phyloP scores from a whole-genome alignment of 2,888 invertebrate species.

The Cataglyphis cursor region DNA sequence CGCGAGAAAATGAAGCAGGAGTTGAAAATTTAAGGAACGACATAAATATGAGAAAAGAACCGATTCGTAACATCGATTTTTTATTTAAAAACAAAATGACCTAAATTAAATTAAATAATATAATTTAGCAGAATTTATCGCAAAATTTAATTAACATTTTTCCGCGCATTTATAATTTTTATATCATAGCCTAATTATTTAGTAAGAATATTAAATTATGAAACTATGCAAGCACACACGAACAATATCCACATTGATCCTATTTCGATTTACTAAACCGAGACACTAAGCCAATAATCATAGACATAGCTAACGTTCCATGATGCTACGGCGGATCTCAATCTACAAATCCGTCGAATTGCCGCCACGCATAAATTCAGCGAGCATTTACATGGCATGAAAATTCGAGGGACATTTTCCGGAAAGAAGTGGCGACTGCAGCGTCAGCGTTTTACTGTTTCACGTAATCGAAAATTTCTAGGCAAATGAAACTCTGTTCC shows the following conservation, averaged over 20 bases:
- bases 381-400: conserved; percentile 24
- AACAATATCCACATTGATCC: conserved; percentile 38
- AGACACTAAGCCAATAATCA: conserved; percentile 70
- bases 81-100: not conserved
- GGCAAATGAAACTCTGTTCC: conserved; percentile 57
- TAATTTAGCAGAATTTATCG: not conserved
- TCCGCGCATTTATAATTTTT: not conserved
- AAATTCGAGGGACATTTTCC: conserved; percentile 58
- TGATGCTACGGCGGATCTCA: conserved; percentile 59
- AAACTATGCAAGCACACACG: not conserved
- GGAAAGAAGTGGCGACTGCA: conserved; percentile 55
- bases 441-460: conserved; percentile 52
- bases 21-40: conserved; percentile 22
- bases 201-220: not conserved
- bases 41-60: conserved; percentile 17
- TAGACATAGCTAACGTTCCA: conserved; percentile 39
- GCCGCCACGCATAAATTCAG: not conserved
- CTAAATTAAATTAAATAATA: not conserved
- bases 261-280: conserved; percentile 59
- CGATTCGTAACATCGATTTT: not conserved
- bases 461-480: conserved; percentile 51
- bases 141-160: not conserved
- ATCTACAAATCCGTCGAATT: conserved; percentile 60
- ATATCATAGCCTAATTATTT: not conserved
- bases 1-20: conserved; percentile 17